Evolutionary conservation across 2,888 invertebrate genomes (phyloP).

Genomic region (Siphonodentalium dalli): DNA sequence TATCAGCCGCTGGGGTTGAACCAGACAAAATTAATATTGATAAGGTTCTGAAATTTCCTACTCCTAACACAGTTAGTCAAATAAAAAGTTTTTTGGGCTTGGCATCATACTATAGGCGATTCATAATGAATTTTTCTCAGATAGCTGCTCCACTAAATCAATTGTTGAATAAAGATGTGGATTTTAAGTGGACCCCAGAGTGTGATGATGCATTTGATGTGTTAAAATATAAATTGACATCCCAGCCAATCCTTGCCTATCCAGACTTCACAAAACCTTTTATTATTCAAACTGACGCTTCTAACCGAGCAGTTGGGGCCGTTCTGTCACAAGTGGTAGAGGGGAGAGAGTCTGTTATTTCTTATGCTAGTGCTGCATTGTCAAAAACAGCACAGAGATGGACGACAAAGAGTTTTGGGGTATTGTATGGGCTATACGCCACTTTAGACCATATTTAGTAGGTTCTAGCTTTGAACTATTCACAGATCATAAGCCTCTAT

Average conservation of each 20-base stretch:
- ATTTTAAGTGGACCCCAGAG: background rate
- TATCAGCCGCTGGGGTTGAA: background rate
- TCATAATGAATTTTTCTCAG: background rate
- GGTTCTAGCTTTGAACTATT: no score
- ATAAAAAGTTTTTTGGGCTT: constrained; percentile 7
- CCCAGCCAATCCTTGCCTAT: background rate
- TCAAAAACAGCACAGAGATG: background rate
- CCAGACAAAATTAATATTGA: no score
- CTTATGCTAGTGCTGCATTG: constrained; percentile 11
- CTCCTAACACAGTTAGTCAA: background rate
- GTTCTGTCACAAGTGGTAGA: constrained; percentile 12
- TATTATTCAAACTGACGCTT: constrained; percentile 20
- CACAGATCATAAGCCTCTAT: no score
- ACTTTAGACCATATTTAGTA: no score
- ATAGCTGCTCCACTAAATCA: background rate
- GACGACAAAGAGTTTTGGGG: no score
- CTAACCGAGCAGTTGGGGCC: constrained; percentile 16
- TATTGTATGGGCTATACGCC: no score
- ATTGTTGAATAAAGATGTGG: background rate
- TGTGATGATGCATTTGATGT: background rate
- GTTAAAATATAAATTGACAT: background rate
- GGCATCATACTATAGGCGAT: background rate
- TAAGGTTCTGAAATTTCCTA: constrained; percentile 5
- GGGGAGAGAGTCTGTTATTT: constrained; percentile 13
- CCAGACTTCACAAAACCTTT: constrained; percentile 3